Evolutionary conservation across 2,888 invertebrate species (phyloP).

Genomic region (Cheilosia grossa): DNA sequence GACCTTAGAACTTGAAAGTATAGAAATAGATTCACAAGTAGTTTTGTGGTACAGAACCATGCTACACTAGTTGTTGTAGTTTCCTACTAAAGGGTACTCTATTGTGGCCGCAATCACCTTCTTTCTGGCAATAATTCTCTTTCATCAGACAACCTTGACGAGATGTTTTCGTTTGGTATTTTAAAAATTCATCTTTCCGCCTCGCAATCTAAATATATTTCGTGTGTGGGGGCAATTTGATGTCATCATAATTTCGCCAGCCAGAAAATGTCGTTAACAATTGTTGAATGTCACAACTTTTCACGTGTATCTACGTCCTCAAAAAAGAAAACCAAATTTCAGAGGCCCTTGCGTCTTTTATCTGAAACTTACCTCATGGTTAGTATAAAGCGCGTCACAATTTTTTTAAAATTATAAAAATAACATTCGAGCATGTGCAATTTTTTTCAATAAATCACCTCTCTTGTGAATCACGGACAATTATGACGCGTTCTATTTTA

Average conservation of each 20-base stretch:
- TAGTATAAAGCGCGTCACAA: background rate
- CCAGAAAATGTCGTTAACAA: too few species aligned
- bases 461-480: constrained; percentile 38
- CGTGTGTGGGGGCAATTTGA: background rate
- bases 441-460: constrained; percentile 37
- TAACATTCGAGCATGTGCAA: background rate
- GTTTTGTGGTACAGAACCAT: too few species aligned
- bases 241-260: background rate
- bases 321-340: background rate
- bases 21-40: too few species aligned
- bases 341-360: background rate
- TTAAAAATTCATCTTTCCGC: constrained; percentile 2
- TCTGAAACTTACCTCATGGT: background rate
- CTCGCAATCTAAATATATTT: constrained; percentile 3
- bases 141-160: background rate
- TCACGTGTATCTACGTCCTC: too few species aligned
- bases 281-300: background rate
- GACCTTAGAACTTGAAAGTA: too few species aligned
- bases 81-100: too few species aligned
- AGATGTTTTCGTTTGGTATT: constrained; percentile 6
- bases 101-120: background rate
- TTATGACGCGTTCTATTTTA: constrained; percentile 49
- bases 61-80: too few species aligned
- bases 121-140: too few species aligned
- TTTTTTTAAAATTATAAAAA: background rate